Percentiles rank a stretch among this genome's conserved stretches.
phyloP scores from a whole-genome alignment of 2,888 invertebrate species.

The Apodemia mormo region DNA sequence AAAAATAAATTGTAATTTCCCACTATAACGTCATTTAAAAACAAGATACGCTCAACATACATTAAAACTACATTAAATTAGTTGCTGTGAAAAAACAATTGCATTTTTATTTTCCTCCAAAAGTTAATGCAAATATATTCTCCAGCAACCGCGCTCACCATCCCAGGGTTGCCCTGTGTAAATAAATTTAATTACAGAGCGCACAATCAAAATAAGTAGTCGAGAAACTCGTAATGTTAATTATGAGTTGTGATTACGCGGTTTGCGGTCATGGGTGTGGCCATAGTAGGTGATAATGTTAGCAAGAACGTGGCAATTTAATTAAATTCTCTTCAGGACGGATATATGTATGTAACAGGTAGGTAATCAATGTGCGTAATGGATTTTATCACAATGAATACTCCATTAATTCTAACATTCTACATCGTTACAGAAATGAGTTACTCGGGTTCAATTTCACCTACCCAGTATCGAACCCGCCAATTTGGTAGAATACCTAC shows the following conservation, averaged over 20 bases:
- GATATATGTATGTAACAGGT: background rate
- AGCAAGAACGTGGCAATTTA: background rate
- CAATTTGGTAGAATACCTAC: too few relatives aligned
- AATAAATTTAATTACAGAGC: background rate
- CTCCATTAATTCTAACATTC: too few relatives aligned
- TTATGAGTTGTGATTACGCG: constrained; percentile 5
- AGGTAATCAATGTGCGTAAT: background rate
- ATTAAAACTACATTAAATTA: background rate
- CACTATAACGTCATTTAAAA: background rate
- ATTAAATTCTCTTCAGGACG: constrained; percentile 4
- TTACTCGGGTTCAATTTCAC: too few relatives aligned
- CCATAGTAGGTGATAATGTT: background rate
- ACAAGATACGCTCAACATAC: background rate
- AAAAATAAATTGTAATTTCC: too few relatives aligned
- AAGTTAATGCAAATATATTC: too few relatives aligned
- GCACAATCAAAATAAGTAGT: background rate
- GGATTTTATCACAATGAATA: background rate
- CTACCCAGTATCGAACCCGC: too few relatives aligned
- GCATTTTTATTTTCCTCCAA: too few relatives aligned
- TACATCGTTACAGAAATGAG: too few relatives aligned
- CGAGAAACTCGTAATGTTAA: constrained; percentile 15
- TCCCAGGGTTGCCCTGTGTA: too few relatives aligned
- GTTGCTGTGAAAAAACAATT: background rate
- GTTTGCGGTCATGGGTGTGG: constrained; percentile 6
- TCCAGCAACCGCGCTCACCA: too few relatives aligned